Conservation (phyloP, 2,797 vertebrate genomes). For the Harpagifer antarcticus region DNA sequence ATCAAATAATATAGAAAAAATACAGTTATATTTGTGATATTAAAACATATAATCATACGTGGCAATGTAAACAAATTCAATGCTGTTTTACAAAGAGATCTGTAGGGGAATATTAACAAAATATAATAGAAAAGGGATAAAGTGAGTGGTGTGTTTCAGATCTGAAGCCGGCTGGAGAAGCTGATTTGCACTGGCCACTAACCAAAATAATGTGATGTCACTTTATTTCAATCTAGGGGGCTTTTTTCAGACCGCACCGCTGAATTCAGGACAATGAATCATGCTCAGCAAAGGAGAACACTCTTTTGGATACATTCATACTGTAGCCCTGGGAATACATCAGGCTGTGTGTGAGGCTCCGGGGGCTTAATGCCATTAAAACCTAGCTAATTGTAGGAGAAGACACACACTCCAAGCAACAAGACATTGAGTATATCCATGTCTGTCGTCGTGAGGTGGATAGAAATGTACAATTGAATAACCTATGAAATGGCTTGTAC, state of each 20-base stretch:
- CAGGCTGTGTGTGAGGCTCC: constrained; percentile 17
- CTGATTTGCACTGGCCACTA: constrained; percentile 75
- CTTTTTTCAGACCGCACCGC: constrained; percentile 52
- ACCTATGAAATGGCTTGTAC: constrained; percentile 82
- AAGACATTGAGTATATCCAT: constrained; percentile 44
- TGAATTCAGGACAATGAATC: constrained; percentile 55
- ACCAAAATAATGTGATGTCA: constrained; percentile 79
- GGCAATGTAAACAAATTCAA: constrained; percentile 46
- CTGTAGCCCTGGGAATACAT: constrained; percentile 29
- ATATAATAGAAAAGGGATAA: constrained; percentile 37
- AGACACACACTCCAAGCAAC: constrained; percentile 51
- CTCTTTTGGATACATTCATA: constrained; percentile 15
- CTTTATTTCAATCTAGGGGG: constrained; percentile 67
- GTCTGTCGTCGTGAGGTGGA: constrained; percentile 35
- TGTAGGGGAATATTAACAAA: constrained; percentile 12
- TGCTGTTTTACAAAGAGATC: constrained; percentile 51
- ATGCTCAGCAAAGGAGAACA: constrained; percentile 23
- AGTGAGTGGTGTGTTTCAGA: constrained; percentile 37
- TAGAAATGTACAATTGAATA: constrained; percentile 74
- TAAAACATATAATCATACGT: constrained; percentile 35
- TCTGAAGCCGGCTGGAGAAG: constrained; percentile 52
- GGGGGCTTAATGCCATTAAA: constrained; percentile 60
- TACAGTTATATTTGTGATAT: constrained; percentile 54
- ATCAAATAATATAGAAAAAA: constrained; percentile 28
- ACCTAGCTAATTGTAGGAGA: constrained; percentile 40